Evolutionary conservation across 53 echinoderm and acorn worm species (phyloP), one percentile per base, ranked within the genome.

Genomic region (Paracentrotus lividus): DNA sequence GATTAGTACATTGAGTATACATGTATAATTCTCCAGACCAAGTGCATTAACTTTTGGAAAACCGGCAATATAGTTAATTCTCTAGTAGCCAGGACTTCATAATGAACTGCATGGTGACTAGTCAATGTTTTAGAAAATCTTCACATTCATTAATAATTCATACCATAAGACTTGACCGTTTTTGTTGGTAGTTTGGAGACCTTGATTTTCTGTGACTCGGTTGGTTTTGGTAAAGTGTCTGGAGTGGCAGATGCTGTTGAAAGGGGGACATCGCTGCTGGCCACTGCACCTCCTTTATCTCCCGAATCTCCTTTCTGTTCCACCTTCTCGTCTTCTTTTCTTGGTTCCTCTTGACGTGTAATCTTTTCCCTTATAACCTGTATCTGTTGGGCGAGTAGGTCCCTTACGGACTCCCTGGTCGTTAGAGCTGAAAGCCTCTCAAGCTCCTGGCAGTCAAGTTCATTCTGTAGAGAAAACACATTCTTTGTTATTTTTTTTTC

Each of bases 401-500:
- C 94, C 55, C 95, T 96, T 29, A 97, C 93, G 1, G 93, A 94
- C 15, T 94, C 95, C 58, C 99, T 95, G 8, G 95, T 95, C 27
- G 97, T 95, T 49, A 97, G 86, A 14, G 90, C 88, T 21, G 93
- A 69, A n/a, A 99, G 90, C 34, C 94, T 85, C 33, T 96, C 94
- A 29, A 99, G 89, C 66, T 99, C 99, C 29, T 96, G 96, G 42
- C 90, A 89, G 85, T 99, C 99, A 21, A 96, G 61, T 4, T 61
- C 87, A n/a, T 96, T 57, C 99, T 99, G 88, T 8, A 64, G 4
- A 57, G 20, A 55, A 9, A 60, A n/a, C n/a, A n/a, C n/a, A n/a
- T n/a, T n/a, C n/a, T n/a, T n/a, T n/a, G n/a, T n/a, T n/a, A 27
- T 58, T 2, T 58, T 0, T 58, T 21, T 58, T 53, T 53, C 5